Conservation (phyloP, 2,797 vertebrate genomes). For the Tokudaia muenninki region DNA sequence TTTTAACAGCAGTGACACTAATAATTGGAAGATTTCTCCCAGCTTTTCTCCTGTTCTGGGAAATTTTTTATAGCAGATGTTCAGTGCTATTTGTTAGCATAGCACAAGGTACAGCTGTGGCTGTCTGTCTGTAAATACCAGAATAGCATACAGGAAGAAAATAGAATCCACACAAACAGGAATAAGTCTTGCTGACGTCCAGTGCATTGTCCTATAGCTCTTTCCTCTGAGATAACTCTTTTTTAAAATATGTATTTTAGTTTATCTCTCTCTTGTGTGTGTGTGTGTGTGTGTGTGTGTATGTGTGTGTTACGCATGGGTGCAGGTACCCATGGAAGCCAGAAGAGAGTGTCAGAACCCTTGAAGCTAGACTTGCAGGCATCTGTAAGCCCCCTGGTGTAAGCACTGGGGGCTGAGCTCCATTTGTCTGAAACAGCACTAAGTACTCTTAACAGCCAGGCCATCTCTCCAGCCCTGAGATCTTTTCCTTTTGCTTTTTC, state of each 20-base stretch:
- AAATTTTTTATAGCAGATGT: not conserved
- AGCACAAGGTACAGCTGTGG: not conserved
- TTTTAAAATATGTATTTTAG: not conserved
- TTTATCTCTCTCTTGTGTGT: not conserved
- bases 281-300: not conserved
- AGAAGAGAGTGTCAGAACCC: not conserved
- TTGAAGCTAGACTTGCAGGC: not conserved
- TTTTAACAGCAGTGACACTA: not conserved
- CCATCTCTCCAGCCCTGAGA: not conserved
- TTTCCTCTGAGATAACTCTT: not conserved
- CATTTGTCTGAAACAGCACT: not conserved
- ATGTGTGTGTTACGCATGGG: not conserved
- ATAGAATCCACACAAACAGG: not conserved
- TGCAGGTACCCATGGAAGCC: not conserved
- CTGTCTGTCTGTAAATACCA: not conserved
- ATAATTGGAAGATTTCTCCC: not conserved
- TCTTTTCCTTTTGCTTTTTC: not conserved
- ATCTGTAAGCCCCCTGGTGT: not conserved
- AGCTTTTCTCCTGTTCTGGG: not conserved
- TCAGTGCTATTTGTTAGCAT: not conserved
- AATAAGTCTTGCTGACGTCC: not conserved
- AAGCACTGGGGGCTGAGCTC: not conserved
- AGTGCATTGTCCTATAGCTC: not conserved
- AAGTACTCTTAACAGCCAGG: not conserved
- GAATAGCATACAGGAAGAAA: not conserved